Evolutionary conservation across 2,888 invertebrate species (phyloP), one percentile per base, ranked within the genome.

Genomic region (Sepioteuthis lessoniana): DNA sequence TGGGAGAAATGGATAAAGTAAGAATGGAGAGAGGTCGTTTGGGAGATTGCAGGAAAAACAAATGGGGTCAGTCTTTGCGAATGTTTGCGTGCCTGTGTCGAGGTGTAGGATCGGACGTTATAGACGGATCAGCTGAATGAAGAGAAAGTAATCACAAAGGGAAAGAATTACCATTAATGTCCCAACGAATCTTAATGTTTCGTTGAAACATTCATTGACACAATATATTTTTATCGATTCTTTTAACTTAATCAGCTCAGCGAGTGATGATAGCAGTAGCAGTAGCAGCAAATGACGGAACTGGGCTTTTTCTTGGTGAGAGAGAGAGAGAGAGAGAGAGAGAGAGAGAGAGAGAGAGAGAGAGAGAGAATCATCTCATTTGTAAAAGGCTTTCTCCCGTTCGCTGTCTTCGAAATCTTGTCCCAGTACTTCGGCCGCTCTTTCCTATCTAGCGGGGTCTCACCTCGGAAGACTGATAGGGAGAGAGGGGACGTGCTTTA

Each of bases 151-250:
- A n/a, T n/a, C 16, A 2, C 10, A 35, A 13, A 13, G 10, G 76
- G n/a, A 13, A 13, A n/a, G 76, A 76, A 76, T 76, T n/a, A 19
- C n/a, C 76, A 35, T 76, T 76, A 76, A n/a, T 76, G 76, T 76
- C 76, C 76, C 76, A 3, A 76, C 76, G n/a, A 76, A 76, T 76
- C 76, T 76, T 76, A 76, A 76, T 76, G 76, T 16, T 76, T 76
- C 76, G 76, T 76, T 76, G n/a, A 76, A 55, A 55, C 55, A 55
- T 55, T 55, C 55, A 21, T 5, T 21, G 55, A 55, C 21, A 76
- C 76, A 76, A 76, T 76, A 76, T 16, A 76, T 76, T 76, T 76
- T n/a, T 76, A 76, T 76, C 76, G 76, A 76, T 76, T 76, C 76
- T 76, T 76, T 76, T 76, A 76, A 76, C 76, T 76, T 16, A n/a